Conservation (phyloP, 2,888 invertebrate species). For the Polydrusus cervinus region DNA sequence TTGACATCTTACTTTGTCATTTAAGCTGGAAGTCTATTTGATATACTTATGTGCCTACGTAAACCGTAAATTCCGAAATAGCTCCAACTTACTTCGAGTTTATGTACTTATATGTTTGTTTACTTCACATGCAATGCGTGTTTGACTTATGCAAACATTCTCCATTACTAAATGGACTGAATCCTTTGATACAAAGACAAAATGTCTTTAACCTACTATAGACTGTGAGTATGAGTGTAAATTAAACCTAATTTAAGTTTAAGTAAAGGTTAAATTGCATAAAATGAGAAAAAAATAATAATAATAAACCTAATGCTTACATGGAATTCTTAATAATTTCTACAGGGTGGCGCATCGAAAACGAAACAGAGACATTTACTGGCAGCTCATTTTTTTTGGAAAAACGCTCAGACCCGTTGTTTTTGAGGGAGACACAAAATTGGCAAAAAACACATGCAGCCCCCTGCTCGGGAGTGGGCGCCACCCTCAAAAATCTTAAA, state of each 20-base stretch:
- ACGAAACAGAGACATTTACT: too few species aligned
- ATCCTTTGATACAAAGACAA: neutral
- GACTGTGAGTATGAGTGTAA: neutral
- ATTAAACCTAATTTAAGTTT: neutral
- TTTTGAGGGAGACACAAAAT: too few species aligned
- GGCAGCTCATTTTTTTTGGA: too few species aligned
- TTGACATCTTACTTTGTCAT: neutral
- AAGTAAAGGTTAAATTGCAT: neutral
- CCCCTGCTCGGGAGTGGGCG: too few species aligned
- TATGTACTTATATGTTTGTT: neutral
- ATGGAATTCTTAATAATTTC: too few species aligned
- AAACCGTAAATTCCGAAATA: neutral
- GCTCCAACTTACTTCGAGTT: neutral
- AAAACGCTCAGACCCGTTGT: too few species aligned
- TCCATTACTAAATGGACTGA: neutral
- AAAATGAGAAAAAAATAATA: too few species aligned
- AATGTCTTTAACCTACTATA: neutral
- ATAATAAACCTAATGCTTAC: too few species aligned
- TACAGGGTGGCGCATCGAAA: too few species aligned
- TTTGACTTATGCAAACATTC: neutral
- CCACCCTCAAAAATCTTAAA: too few species aligned
- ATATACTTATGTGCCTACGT: neutral
- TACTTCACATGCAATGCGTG: conserved; percentile 4
- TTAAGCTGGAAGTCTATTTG: neutral
- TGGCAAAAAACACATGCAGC: too few species aligned